Evolutionary conservation across 1,140 invertebrate species (phyloP).

Genomic region (Microplitis demolitor): DNA sequence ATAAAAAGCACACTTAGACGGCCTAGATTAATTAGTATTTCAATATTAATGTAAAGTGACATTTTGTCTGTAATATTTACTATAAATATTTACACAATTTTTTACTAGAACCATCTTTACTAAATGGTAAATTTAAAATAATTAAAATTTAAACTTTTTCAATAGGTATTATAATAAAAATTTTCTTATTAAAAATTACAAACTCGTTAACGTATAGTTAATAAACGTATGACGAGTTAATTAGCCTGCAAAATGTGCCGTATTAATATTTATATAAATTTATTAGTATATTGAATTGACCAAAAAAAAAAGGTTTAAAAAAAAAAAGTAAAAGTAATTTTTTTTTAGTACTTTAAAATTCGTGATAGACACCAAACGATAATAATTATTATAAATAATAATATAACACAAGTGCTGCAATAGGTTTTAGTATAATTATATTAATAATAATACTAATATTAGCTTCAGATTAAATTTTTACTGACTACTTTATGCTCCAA

Average conservation of each 20-base stretch:
- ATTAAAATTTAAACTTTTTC: too few species aligned
- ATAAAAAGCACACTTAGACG: not conserved
- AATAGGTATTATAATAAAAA: not conserved
- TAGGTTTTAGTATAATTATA: not conserved
- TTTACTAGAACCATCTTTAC: slow-evolving; percentile 1
- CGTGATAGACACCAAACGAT: not conserved
- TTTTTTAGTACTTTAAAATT: not conserved
- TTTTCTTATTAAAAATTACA: too few species aligned
- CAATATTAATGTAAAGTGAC: not conserved
- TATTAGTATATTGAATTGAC: not conserved
- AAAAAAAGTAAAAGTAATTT: not conserved
- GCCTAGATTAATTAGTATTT: not conserved
- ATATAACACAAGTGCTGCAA: not conserved
- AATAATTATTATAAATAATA: not conserved
- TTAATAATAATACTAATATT: not conserved
- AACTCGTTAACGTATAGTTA: too few species aligned
- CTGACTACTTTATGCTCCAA: not conserved
- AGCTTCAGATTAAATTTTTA: not conserved
- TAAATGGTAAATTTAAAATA: not conserved
- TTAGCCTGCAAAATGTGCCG: not conserved
- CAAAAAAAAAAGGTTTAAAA: not conserved
- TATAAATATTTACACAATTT: slow-evolving; percentile 12
- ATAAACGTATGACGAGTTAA: not conserved
- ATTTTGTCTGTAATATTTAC: not conserved
- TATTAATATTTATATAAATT: not conserved